Evolutionary conservation across 2,113 vertebrate species (phyloP).

Genomic region (Mesitornis unicolor): DNA sequence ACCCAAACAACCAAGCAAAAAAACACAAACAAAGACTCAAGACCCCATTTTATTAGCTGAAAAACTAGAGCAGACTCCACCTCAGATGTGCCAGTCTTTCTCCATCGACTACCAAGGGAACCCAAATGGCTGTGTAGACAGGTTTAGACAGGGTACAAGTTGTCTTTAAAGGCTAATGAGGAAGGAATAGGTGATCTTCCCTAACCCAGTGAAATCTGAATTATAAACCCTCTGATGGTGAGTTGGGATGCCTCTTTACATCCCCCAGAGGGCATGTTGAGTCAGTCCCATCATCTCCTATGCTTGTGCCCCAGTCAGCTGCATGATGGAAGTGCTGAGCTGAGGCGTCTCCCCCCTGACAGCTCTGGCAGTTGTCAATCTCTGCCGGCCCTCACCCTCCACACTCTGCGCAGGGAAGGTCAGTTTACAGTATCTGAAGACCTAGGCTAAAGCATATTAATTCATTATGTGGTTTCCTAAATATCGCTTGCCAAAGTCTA

Average conservation of each 20-base stretch:
- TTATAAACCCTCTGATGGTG: neutral
- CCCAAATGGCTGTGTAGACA: accelerated
- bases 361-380: neutral
- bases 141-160: accelerated
- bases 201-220: neutral
- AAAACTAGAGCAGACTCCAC: neutral
- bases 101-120: neutral
- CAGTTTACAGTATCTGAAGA: neutral
- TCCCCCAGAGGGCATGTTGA: accelerated
- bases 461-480: neutral
- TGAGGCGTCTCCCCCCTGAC: neutral
- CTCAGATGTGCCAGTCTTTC: neutral
- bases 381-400: neutral
- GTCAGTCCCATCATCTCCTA: neutral
- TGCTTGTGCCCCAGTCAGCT: accelerated
- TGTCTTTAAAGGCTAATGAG: neutral
- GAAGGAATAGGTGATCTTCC: neutral
- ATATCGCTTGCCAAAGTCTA: neutral
- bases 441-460: neutral
- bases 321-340: neutral
- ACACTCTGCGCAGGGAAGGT: neutral
- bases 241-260: neutral
- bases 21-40: too few species aligned
- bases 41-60: too few species aligned
- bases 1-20: too few species aligned